phyloP scores from a whole-genome alignment of 92 coral and sea anemone genomes.

The Meandrina meandrites region DNA sequence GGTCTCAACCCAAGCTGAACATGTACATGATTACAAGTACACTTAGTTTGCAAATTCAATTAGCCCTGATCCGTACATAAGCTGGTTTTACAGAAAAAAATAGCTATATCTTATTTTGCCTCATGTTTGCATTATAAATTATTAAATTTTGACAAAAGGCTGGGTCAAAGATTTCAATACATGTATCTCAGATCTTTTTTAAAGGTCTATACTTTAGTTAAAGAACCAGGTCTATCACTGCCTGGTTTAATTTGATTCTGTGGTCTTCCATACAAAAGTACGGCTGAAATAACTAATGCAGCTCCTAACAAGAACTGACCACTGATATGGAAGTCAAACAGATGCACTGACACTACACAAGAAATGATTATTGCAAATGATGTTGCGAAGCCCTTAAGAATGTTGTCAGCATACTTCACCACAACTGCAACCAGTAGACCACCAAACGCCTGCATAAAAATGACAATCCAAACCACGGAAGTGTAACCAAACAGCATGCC shows the following conservation, averaged over 20 bases:
- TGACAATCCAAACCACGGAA: constrained; percentile 78
- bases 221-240: background rate
- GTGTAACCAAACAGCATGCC: constrained; percentile 90
- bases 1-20: too few species aligned
- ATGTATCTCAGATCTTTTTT: background rate
- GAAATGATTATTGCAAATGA: constrained; percentile 89
- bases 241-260: constrained; percentile 22
- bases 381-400: constrained; percentile 97
- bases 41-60: too few species aligned
- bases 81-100: too few species aligned
- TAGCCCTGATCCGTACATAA: too few species aligned
- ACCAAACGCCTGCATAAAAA: constrained; percentile 93
- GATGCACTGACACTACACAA: constrained; percentile 80
- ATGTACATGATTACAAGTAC: too few species aligned
- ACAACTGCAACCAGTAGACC: constrained; percentile 94
- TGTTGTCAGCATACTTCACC: constrained; percentile 98
- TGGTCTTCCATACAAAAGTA: constrained; percentile 76
- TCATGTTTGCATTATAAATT: too few species aligned
- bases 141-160: background rate
- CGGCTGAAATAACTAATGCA: constrained; percentile 78
- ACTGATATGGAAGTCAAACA: constrained; percentile 85
- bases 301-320: constrained; percentile 83
- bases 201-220: background rate
- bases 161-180: background rate
- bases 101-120: too few species aligned